These are phyloP conservation scores for Ophion slaviceki DNA, from an alignment of 2,888 invertebrate species.

Conservation along the genomic window DNA sequence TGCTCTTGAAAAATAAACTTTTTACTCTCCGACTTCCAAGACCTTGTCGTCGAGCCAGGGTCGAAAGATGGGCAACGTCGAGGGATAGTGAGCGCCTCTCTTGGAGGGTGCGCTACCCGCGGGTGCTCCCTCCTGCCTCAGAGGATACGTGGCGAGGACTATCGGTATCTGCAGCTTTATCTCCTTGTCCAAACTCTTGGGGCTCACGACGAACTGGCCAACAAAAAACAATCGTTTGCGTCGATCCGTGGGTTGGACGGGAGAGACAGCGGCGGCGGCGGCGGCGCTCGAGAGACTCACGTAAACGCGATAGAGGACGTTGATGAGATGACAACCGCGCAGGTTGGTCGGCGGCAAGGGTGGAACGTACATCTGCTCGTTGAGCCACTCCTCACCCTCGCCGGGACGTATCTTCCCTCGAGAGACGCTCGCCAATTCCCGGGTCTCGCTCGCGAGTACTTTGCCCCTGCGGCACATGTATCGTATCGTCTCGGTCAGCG, in stretches of 20 bases:
- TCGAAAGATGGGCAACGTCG: slow-evolving; percentile 94
- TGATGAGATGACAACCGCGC: slow-evolving; percentile 96
- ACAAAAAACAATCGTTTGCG: background rate
- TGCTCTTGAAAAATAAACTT: background rate
- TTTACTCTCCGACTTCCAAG: slow-evolving; percentile 82
- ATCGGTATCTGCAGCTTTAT: slow-evolving; percentile 96
- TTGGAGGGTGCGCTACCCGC: slow-evolving; percentile 88
- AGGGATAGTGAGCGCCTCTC: slow-evolving; percentile 96
- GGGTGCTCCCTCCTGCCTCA: slow-evolving; percentile 88
- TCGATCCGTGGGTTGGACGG: background rate
- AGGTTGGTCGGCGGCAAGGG: slow-evolving; percentile 97
- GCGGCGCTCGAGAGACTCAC: slow-evolving; percentile 85
- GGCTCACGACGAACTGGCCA: slow-evolving; percentile 93
- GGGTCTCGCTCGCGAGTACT: slow-evolving; percentile 93
- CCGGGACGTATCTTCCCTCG: slow-evolving; percentile 93
- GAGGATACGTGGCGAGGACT: slow-evolving; percentile 95
- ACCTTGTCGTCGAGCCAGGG: slow-evolving; percentile 93
- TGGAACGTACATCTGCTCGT: slow-evolving; percentile 95
- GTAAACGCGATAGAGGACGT: slow-evolving; percentile 96
- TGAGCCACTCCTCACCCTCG: slow-evolving; percentile 93
- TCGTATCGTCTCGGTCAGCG: slow-evolving; percentile 95
- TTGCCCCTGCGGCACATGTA: slow-evolving; percentile 92
- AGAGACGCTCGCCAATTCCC: slow-evolving; percentile 91
- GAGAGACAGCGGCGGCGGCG: background rate
- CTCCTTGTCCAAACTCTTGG: slow-evolving; percentile 95